Evolutionary conservation across 2,113 vertebrate species (phyloP).

Genomic region (Scomber colias): DNA sequence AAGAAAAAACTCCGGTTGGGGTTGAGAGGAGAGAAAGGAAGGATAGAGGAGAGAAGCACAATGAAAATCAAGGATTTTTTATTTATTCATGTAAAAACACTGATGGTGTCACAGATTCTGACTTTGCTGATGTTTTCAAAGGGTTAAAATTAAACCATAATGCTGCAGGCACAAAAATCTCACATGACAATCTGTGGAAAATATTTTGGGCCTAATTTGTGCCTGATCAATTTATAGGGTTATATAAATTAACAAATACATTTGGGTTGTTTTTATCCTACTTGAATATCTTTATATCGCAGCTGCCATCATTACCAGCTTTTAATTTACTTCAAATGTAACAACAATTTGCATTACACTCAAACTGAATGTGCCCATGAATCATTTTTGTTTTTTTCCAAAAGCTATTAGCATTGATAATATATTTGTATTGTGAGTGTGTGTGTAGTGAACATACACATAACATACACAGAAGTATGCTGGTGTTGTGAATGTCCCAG

Average conservation of each 20-base stretch:
- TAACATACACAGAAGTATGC: slow-evolving; percentile 36
- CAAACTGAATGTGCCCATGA: neutral
- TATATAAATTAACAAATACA: slow-evolving; percentile 51
- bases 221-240: slow-evolving; percentile 22
- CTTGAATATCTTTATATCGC: slow-evolving; percentile 18
- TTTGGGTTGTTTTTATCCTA: slow-evolving; percentile 4
- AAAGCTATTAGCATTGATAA: slow-evolving; percentile 22
- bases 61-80: too few relatives aligned
- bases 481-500: slow-evolving; percentile 48
- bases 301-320: slow-evolving; percentile 28
- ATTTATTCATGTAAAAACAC: neutral
- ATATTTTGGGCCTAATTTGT: neutral
- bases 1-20: too few relatives aligned
- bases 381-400: slow-evolving; percentile 2
- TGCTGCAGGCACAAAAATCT: too few relatives aligned
- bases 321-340: slow-evolving; percentile 1
- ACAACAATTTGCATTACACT: slow-evolving; percentile 1
- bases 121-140: neutral
- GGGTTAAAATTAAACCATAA: too few relatives aligned
- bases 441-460: neutral
- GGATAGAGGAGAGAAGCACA: too few relatives aligned
- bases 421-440: slow-evolving; percentile 16
- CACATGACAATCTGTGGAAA: neutral
- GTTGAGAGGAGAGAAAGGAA: too few relatives aligned
- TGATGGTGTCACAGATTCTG: neutral